A percentile compares a stretch with the other conserved stretches of the same genome.
Evolutionary conservation across 37 sponge, comb jelly and placozoan genomes (phyloP).

Genomic region (Agelas oroides): DNA sequence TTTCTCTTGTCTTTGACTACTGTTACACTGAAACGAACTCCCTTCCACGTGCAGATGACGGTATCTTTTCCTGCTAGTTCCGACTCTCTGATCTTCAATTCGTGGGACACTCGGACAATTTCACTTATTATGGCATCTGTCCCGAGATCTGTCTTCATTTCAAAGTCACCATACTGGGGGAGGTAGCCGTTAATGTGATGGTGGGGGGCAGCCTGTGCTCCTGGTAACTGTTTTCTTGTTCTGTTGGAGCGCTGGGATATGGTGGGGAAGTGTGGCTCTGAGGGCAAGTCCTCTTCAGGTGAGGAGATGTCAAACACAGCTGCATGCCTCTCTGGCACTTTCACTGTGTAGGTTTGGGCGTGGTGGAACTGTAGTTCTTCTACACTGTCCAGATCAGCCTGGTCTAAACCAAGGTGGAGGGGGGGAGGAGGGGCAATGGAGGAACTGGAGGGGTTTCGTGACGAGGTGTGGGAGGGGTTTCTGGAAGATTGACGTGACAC

Average conservation of each 20-base stretch:
- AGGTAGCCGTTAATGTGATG: conserved; percentile 2
- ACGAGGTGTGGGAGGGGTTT: not conserved
- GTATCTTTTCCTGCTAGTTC: conserved; percentile 3
- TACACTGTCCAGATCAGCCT: not conserved
- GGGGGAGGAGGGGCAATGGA: not conserved
- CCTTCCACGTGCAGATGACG: conserved; percentile 12
- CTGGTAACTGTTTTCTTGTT: not conserved
- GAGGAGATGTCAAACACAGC: not conserved
- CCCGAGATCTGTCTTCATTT: conserved; percentile 18
- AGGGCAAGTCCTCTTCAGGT: not conserved
- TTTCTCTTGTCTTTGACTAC: conserved; percentile 20
- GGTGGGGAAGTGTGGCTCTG: too few relatives aligned
- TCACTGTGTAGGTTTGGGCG: not conserved
- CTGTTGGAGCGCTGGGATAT: not conserved
- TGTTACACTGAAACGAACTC: conserved; percentile 15
- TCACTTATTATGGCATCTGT: conserved; percentile 50
- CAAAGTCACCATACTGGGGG: not conserved
- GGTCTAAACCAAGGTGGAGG: not conserved
- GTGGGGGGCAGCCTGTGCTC: not conserved
- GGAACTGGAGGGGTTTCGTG: conserved; percentile 8
- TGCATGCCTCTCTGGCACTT: not conserved
- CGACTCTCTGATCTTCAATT: conserved; percentile 18
- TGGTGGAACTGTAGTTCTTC: conserved; percentile 27
- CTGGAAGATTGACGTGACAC: conserved; percentile 16
- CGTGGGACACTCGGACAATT: conserved; percentile 37